These are phyloP conservation scores for Papilio xuthus DNA, from an alignment of 1,140 invertebrate species.

Conservation along the genomic window DNA sequence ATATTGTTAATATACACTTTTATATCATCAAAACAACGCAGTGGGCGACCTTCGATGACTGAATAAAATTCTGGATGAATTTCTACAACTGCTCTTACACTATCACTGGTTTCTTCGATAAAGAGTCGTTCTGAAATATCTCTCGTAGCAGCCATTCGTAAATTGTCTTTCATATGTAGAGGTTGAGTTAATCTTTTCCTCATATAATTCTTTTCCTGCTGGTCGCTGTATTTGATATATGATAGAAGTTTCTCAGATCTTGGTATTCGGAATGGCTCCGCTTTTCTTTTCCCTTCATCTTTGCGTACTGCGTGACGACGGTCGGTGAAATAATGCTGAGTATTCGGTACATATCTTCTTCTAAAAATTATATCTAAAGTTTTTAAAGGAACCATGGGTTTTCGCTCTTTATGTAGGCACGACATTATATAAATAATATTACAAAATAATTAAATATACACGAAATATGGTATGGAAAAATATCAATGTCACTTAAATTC, in stretches of 20 bases:
- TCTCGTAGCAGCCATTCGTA: slow-evolving; percentile 67
- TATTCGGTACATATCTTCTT: slow-evolving; percentile 70
- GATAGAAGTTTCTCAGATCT: slow-evolving; percentile 72
- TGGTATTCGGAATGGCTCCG: slow-evolving; percentile 61
- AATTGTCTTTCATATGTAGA: slow-evolving; percentile 69
- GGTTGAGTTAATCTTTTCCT: slow-evolving; percentile 61
- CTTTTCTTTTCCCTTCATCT: slow-evolving; percentile 44
- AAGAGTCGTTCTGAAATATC: slow-evolving; percentile 74
- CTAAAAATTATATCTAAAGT: slow-evolving; percentile 73
- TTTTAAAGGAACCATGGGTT: slow-evolving; percentile 73
- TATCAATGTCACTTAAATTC: not conserved
- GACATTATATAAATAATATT: slow-evolving; percentile 54
- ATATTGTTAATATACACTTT: slow-evolving; percentile 82
- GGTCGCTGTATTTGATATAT: slow-evolving; percentile 76
- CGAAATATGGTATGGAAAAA: slow-evolving; percentile 19
- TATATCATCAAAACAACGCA: slow-evolving; percentile 82
- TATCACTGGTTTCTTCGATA: slow-evolving; percentile 67
- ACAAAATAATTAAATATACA: slow-evolving; percentile 32
- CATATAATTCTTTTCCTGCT: slow-evolving; percentile 61
- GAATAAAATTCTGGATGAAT: slow-evolving; percentile 85
- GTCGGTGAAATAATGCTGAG: slow-evolving; percentile 74
- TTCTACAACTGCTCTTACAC: slow-evolving; percentile 81
- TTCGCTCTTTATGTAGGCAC: slow-evolving; percentile 64
- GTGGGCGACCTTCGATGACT: slow-evolving; percentile 82
- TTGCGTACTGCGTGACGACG: slow-evolving; percentile 60